Conservation (phyloP, 1,140 invertebrate species). For the Manduca sexta region DNA sequence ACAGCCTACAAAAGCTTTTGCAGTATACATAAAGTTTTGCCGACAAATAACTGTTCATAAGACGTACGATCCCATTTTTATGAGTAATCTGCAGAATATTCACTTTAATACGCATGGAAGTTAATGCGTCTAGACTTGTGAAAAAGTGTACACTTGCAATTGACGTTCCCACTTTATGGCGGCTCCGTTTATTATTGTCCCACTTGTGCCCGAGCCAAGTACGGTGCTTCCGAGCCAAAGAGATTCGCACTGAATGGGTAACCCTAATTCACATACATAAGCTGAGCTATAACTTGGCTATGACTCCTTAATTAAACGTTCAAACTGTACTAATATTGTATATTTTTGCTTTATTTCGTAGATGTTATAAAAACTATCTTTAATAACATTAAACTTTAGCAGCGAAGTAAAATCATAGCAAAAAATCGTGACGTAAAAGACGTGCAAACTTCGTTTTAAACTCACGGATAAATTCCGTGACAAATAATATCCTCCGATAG, state of each 20-base stretch:
- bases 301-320: too few species aligned
- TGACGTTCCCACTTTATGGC: constrained; percentile 36
- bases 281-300: too few species aligned
- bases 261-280: too few species aligned
- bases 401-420: too few species aligned
- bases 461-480: too few species aligned
- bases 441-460: too few species aligned
- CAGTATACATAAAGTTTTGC: neutral
- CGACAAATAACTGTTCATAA: neutral
- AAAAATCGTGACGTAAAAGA: too few species aligned
- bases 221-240: constrained; percentile 8
- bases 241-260: constrained; percentile 2
- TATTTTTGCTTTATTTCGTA: too few species aligned
- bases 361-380: too few species aligned
- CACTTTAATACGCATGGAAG: neutral
- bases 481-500: too few species aligned
- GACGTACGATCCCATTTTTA: neutral
- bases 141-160: constrained; percentile 33
- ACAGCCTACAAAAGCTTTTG: neutral
- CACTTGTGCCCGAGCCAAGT: constrained; percentile 38
- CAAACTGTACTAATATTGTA: too few species aligned
- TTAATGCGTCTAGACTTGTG: constrained; percentile 32
- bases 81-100: neutral
- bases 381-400: too few species aligned
- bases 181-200: constrained; percentile 43